A percentile compares a stretch with the other conserved stretches of the same genome.
These are phyloP conservation scores for Oceanodroma leucorhoa DNA, from an alignment of 2,797 vertebrate species.

Conservation along the genomic window DNA sequence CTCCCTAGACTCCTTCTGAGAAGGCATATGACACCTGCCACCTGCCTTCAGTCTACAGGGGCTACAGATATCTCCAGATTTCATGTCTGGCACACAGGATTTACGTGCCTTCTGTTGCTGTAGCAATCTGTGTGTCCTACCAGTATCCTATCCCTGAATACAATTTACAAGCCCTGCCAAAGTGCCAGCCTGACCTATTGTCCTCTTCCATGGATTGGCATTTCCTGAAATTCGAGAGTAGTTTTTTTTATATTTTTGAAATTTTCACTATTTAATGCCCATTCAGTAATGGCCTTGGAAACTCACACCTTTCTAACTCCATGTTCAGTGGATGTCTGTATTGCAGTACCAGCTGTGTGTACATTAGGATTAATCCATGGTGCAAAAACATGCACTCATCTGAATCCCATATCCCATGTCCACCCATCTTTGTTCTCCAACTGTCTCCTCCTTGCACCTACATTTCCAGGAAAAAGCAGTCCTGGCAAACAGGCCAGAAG, in stretches of 20 bases:
- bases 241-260: neutral
- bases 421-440: neutral
- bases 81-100: rapidly evolving
- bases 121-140: rapidly evolving
- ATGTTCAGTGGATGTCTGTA: neutral
- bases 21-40: neutral
- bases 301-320: neutral
- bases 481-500: neutral
- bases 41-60: neutral
- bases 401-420: neutral
- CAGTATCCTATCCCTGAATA: neutral
- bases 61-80: neutral
- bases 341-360: neutral
- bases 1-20: neutral
- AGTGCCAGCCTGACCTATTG: neutral
- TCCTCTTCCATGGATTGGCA: neutral
- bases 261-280: neutral
- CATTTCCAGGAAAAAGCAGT: neutral
- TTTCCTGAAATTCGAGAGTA: neutral
- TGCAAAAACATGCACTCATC: neutral
- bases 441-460: neutral
- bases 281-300: neutral
- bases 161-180: neutral
- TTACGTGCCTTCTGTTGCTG: neutral
- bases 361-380: neutral